These are phyloP conservation scores for Bos taurus DNA, from an alignment of 2,113 vertebrate genomes.

Conservation along the genomic window DNA sequence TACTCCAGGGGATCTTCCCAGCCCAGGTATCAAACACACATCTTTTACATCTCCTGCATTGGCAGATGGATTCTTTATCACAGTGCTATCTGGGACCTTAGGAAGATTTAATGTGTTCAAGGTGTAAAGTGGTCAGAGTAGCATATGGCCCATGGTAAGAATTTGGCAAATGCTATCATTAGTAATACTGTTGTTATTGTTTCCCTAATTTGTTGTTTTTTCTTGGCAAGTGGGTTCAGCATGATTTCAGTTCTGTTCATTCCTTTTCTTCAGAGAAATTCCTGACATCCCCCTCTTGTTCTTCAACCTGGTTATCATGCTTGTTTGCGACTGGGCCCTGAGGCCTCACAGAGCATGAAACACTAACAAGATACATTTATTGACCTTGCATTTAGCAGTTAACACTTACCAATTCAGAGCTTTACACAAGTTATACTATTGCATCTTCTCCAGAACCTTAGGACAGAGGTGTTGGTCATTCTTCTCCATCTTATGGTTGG, in stretches of 20 bases:
- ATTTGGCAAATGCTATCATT: neutral
- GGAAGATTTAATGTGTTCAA: neutral
- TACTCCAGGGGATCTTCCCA: neutral
- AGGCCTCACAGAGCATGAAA: neutral
- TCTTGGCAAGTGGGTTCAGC: neutral
- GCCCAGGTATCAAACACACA: neutral
- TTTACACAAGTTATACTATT: neutral
- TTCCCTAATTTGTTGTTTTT: neutral
- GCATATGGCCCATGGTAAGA: neutral
- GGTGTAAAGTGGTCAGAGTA: neutral
- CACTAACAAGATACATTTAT: neutral
- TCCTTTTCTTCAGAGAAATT: neutral
- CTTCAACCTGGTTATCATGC: neutral
- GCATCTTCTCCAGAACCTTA: neutral
- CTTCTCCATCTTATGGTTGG: neutral
- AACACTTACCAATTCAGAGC: neutral
- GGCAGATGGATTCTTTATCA: neutral
- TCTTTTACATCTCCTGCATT: neutral
- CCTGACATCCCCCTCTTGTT: neutral
- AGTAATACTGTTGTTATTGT: neutral
- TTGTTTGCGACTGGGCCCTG: neutral
- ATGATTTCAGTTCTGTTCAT: neutral
- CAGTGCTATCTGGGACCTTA: neutral
- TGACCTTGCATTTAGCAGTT: neutral
- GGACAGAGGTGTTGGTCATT: neutral